Evolutionary conservation across 2,888 invertebrate species (phyloP).

Genomic region (Rhagophthalmus giganteus): DNA sequence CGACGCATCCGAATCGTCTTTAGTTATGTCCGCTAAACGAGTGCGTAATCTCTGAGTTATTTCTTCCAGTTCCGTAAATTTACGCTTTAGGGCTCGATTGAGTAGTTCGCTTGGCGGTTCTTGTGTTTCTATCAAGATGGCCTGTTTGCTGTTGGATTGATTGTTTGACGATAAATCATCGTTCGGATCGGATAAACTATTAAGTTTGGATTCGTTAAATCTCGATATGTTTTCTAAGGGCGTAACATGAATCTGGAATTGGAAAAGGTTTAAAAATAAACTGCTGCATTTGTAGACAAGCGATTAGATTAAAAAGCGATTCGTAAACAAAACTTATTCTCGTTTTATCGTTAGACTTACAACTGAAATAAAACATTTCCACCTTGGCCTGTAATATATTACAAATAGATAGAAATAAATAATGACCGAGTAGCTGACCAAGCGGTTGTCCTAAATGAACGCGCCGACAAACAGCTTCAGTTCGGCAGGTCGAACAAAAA

Average conservation of each 20-base stretch:
- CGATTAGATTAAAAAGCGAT: too few species aligned
- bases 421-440: too few species aligned
- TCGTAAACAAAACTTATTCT: too few species aligned
- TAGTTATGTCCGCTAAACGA: conserved; percentile 62
- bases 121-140: conserved; percentile 2
- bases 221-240: conserved; percentile 58
- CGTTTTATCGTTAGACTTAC: too few species aligned
- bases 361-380: too few species aligned
- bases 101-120: conserved; percentile 48
- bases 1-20: conserved; percentile 55
- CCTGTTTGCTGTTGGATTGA: neutral
- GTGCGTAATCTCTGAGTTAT: conserved; percentile 64
- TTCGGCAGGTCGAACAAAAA: too few species aligned
- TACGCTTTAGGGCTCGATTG: conserved; percentile 60
- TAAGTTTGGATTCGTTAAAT: conserved; percentile 27
- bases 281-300: too few species aligned
- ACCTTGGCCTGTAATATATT: too few species aligned
- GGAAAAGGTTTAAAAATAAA: too few species aligned
- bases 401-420: too few species aligned
- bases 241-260: conserved; percentile 60
- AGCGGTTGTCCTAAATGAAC: too few species aligned
- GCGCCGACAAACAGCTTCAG: too few species aligned
- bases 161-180: neutral
- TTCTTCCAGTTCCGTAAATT: conserved; percentile 65
- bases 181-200: neutral